Percentiles rank a stretch among this genome's conserved stretches.
phyloP scores from a whole-genome alignment of 2,113 vertebrate genomes.

The Garra rufa region DNA sequence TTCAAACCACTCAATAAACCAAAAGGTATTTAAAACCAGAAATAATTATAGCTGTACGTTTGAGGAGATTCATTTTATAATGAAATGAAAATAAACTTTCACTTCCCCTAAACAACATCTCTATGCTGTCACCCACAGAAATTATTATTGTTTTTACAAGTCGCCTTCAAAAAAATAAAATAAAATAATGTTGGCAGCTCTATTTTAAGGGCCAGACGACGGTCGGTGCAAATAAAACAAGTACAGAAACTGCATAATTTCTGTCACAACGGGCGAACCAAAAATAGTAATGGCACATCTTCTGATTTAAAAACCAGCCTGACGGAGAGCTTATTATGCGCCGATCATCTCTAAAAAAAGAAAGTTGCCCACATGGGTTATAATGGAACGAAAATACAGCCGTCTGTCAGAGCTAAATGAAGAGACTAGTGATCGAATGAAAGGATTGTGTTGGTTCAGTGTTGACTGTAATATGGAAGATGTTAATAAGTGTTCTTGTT shows the following conservation, averaged over 20 bases:
- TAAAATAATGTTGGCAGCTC: slow-evolving; percentile 23
- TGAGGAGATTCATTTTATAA: not conserved
- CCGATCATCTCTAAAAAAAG: not conserved
- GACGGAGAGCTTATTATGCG: not conserved
- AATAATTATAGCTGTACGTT: not conserved
- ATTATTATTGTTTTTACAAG: slow-evolving; percentile 18
- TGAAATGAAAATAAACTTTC: not conserved
- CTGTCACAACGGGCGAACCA: slow-evolving; percentile 1
- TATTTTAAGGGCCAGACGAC: slow-evolving; percentile 44
- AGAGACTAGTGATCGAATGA: not conserved
- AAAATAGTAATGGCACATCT: slow-evolving; percentile 46
- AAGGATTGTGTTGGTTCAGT: slow-evolving; percentile 1
- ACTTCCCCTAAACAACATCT: not conserved
- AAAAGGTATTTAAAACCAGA: not conserved
- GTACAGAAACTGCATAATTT: not conserved
- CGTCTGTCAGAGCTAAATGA: not conserved
- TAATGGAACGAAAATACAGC: slow-evolving; percentile 5
- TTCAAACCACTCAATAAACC: not conserved
- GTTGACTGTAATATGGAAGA: not conserved
- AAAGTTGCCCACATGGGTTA: not conserved
- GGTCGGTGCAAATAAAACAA: slow-evolving; percentile 46
- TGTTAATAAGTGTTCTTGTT: slow-evolving; percentile 14
- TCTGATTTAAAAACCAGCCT: slow-evolving; percentile 31
- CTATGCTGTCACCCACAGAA: not conserved
- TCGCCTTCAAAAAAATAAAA: slow-evolving; percentile 11